phyloP scores from a whole-genome alignment of 2,797 vertebrate species.

The Selene dorsalis region DNA sequence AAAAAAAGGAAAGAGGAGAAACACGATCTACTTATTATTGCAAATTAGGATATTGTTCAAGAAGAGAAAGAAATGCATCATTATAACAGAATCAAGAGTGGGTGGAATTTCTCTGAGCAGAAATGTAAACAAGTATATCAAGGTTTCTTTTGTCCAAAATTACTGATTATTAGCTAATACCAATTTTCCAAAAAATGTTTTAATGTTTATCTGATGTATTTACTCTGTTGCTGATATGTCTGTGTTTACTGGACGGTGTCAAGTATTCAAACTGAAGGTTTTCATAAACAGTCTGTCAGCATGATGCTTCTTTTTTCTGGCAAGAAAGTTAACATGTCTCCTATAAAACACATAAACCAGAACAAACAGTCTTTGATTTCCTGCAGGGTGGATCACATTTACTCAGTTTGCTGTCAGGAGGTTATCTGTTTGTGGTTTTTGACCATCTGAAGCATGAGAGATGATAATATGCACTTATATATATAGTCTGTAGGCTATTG shows the following conservation, averaged over 20 bases:
- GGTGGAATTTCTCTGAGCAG: not conserved
- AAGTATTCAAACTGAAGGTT: not conserved
- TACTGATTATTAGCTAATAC: not conserved
- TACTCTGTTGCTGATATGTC: not conserved
- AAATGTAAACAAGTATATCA: not conserved
- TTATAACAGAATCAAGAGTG: not conserved
- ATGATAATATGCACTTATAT: constrained; percentile 31
- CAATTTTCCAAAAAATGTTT: not conserved
- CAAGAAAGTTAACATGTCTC: not conserved
- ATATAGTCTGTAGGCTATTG: constrained; percentile 45
- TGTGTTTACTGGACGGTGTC: not conserved
- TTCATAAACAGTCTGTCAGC: constrained; percentile 2
- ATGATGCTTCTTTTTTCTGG: not conserved
- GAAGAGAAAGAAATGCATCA: not conserved
- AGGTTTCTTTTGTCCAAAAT: not conserved
- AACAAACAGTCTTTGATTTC: constrained; percentile 4
- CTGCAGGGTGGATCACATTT: not conserved
- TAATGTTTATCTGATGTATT: not conserved
- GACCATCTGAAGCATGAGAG: constrained; percentile 4
- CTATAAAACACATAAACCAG: constrained; percentile 8
- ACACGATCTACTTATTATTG: not conserved
- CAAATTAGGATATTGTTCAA: not conserved
- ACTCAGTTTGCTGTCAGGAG: not conserved
- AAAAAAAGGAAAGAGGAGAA: not conserved
- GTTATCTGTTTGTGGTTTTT: not conserved